A percentile compares a stretch with the other conserved stretches of the same genome.
phyloP scores from a whole-genome alignment of 2,113 vertebrate genomes.

The Brienomyrus brachyistius region DNA sequence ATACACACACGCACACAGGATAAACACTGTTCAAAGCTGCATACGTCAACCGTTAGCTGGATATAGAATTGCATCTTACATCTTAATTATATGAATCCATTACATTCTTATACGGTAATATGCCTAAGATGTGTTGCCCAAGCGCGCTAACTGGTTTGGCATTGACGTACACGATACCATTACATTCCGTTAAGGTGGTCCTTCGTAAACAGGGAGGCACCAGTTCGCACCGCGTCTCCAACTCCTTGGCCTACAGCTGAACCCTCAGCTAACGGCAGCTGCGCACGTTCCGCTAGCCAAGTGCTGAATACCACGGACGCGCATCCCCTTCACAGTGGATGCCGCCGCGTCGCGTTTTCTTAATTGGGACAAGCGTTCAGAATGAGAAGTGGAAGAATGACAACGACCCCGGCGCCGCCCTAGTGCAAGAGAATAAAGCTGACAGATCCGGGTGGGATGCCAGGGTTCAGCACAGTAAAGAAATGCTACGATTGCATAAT shows the following conservation, averaged over 20 bases:
- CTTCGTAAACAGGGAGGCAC: not conserved
- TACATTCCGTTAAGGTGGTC: not conserved
- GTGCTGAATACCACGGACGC: not conserved
- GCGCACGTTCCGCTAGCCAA: not conserved
- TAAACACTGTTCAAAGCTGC: not conserved
- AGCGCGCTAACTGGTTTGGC: conserved; percentile 1
- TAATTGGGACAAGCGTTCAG: not conserved
- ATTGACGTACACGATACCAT: not conserved
- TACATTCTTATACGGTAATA: not conserved
- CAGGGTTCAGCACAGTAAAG: conserved; percentile 43
- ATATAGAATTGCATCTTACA: not conserved
- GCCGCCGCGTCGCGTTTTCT: not conserved
- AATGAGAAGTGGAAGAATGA: conserved; percentile 23
- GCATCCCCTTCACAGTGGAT: not conserved
- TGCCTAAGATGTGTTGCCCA: not conserved
- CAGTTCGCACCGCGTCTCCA: not conserved
- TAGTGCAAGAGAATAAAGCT: conserved; percentile 66
- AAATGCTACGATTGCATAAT: conserved; percentile 35
- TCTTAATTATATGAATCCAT: not conserved
- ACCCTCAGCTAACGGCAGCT: not conserved
- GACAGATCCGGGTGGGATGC: conserved; percentile 39
- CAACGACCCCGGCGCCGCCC: conserved; percentile 51
- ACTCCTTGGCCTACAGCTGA: not conserved
- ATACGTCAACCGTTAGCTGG: not conserved
- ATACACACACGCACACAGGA: not conserved